These are phyloP conservation scores for Myotis davidii DNA, from an alignment of 2,113 vertebrate genomes.

Conservation along the genomic window DNA sequence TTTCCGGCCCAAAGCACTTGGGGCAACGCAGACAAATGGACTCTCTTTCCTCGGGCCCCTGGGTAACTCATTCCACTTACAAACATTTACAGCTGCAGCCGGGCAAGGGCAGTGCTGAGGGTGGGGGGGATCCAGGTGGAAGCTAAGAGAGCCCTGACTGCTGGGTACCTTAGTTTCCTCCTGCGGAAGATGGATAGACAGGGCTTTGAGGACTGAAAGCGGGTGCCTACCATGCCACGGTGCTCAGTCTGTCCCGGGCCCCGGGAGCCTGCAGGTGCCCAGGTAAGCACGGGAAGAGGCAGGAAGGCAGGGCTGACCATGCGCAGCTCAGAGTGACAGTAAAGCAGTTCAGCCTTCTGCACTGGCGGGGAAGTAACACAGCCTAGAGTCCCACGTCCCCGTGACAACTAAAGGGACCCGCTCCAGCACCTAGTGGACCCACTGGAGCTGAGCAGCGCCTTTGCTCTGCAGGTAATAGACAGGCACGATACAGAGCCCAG, in stretches of 20 bases:
- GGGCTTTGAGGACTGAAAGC: not conserved
- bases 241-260: accelerated
- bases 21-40: not conserved
- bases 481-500: not conserved
- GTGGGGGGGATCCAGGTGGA: not conserved
- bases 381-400: not conserved
- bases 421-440: not conserved
- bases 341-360: not conserved
- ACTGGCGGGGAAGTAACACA: not conserved
- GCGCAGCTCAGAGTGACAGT: not conserved
- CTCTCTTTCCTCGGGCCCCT: not conserved
- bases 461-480: not conserved
- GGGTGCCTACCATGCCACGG: not conserved
- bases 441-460: accelerated
- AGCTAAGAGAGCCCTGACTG: not conserved
- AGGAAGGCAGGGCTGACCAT: not conserved
- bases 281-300: not conserved
- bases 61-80: not conserved
- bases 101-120: not conserved
- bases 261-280: not conserved
- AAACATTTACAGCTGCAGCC: not conserved
- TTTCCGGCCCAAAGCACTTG: constrained; percentile 22
- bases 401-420: not conserved
- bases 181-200: accelerated
- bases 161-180: not conserved